Evolutionary conservation across 1,140 invertebrate genomes (phyloP), one percentile per base, ranked within the genome.

Genomic region (Camponotus pennsylvanicus): DNA sequence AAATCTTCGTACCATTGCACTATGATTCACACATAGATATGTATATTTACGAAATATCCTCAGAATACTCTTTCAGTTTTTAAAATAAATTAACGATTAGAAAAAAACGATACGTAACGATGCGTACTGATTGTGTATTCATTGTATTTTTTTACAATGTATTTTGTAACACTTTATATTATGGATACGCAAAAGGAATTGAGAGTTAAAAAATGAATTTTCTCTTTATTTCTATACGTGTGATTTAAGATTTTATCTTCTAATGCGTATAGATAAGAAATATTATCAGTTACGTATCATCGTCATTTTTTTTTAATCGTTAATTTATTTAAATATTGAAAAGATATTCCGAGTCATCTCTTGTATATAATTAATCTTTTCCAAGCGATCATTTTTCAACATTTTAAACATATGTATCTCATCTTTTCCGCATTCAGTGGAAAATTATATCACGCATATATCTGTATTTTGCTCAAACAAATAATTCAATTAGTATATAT

Each of bases 321-420:
- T 42, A 4, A 49, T 9, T 59, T 61, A 7, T 73, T 82, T n/a
- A n/a, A 42, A 82, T 32, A 45, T 69, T 79, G 8, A 18, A 82
- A 71, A 21, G 27, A 34, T 71, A n/a, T 45, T 71, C 27, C 42
- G 66, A 61, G 9, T 71, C 52, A 11, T 32, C 3, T 32, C 3
- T n/a, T 42, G 18, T 45, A 37, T 9, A 45, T 45, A 55, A 52
- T 73, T 73, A 40, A 27, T 61, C 52, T 52, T 73, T 34, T n/a
- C 27, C 45, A 57, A 80, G 40, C 40, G 15, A 37, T 82, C 6
- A 59, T 57, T 45, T 55, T 15, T 45, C 42, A 37, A 37, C 18
- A 73, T 27, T 5, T 21, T 67, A 61, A 32, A 18, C 42, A 66
- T 13, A 9, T 32, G 4, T 34, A 64, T 49, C 9, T 63, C 9